These are phyloP conservation scores for Laterallus jamaicensis DNA, from an alignment of 2,113 vertebrate genomes.

Conservation along the genomic window DNA sequence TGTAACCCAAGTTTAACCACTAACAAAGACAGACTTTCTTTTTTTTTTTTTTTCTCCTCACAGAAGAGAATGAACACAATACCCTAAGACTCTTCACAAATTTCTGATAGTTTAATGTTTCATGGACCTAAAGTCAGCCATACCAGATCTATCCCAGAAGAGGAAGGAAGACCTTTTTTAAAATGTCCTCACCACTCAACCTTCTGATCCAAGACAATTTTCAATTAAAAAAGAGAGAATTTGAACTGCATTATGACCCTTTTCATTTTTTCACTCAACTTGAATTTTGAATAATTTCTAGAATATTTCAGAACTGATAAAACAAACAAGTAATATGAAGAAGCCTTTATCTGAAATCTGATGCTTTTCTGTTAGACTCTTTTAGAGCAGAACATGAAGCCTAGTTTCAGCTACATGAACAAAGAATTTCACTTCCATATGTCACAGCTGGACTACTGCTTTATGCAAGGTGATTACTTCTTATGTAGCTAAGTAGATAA, in stretches of 20 bases:
- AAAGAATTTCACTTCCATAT: not conserved
- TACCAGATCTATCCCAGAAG: not conserved
- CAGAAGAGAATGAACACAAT: not conserved
- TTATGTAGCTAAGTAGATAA: fast-evolving
- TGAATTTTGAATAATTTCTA: not conserved
- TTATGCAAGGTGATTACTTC: not conserved
- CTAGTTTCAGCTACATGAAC: not conserved
- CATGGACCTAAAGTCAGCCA: not conserved
- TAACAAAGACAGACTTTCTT: not conserved
- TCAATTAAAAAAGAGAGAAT: not conserved
- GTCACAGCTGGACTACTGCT: not conserved
- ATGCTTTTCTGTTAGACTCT: not conserved
- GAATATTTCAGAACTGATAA: not conserved
- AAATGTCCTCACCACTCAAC: not conserved
- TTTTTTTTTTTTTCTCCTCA: not conserved
- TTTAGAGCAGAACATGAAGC: not conserved
- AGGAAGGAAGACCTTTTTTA: not conserved
- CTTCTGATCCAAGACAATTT: not conserved
- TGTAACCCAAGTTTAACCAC: not conserved
- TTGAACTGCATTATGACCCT: not conserved
- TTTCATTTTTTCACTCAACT: not conserved
- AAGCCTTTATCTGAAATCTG: not conserved
- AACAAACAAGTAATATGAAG: not conserved
- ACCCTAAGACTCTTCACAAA: not conserved
- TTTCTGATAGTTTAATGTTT: not conserved